phyloP scores from a whole-genome alignment of 1,140 invertebrate species.

The Propsilocerus akamusi region DNA sequence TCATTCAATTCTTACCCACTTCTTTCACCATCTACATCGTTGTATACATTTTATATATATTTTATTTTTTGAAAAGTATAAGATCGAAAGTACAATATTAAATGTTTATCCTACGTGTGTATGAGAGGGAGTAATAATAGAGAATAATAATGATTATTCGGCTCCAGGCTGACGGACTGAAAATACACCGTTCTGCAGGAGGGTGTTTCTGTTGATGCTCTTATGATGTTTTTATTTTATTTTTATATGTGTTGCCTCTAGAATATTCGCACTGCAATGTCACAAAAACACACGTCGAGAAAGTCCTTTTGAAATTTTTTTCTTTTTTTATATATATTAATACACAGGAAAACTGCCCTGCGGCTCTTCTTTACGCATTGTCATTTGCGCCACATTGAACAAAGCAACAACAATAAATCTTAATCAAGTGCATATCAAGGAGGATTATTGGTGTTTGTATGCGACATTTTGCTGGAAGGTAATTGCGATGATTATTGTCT shows the following conservation, averaged over 20 bases:
- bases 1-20: no score
- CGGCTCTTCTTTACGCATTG: no score
- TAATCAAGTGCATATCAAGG: neutral
- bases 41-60: no score
- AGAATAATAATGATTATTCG: conserved; percentile 3
- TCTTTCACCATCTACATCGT: no score
- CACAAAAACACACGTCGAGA: neutral
- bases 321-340: conserved; percentile 1
- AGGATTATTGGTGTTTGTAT: neutral
- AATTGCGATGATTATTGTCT: neutral
- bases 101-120: neutral
- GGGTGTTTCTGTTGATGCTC: neutral
- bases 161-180: neutral
- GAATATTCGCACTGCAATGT: no score
- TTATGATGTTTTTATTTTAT: neutral
- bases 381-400: no score
- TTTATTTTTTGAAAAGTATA: no score
- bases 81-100: no score
- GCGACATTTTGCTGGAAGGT: neutral
- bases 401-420: conserved; percentile 1
- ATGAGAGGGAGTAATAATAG: neutral
- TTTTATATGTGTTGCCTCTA: no score
- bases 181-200: neutral
- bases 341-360: neutral
- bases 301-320: neutral